Conservation (phyloP, 1,140 invertebrate genomes). For the Phymorhynchus buccinoides region DNA sequence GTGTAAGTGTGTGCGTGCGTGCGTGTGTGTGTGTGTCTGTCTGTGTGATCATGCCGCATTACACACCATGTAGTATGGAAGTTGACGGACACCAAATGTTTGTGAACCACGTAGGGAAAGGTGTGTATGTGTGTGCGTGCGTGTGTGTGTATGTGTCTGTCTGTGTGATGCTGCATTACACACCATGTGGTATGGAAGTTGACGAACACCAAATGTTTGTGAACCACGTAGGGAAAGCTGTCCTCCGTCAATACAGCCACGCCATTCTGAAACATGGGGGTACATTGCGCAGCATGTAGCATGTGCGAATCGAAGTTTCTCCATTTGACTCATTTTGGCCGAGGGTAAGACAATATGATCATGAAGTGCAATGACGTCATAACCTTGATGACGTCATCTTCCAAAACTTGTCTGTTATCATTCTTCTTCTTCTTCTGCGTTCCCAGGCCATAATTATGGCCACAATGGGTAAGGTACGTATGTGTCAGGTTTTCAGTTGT, state of each 20-base stretch:
- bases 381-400: no score
- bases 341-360: no score
- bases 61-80: conserved; percentile 87
- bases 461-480: no score
- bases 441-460: no score
- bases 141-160: no score
- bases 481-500: no score
- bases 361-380: no score
- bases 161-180: neutral
- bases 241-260: conserved; percentile 92
- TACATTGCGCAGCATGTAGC: neutral
- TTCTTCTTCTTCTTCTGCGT: no score
- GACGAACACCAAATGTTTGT: conserved; percentile 91
- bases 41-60: no score
- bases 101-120: conserved; percentile 88
- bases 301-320: no score
- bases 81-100: conserved; percentile 93
- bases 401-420: no score
- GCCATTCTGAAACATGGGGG: conserved; percentile 43
- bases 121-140: conserved; percentile 75
- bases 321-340: no score
- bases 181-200: conserved; percentile 92
- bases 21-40: neutral
- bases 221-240: conserved; percentile 90
- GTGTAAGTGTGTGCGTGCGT: neutral